Conservation (phyloP, 2,113 vertebrate genomes). For the Semnornis frantzii region DNA sequence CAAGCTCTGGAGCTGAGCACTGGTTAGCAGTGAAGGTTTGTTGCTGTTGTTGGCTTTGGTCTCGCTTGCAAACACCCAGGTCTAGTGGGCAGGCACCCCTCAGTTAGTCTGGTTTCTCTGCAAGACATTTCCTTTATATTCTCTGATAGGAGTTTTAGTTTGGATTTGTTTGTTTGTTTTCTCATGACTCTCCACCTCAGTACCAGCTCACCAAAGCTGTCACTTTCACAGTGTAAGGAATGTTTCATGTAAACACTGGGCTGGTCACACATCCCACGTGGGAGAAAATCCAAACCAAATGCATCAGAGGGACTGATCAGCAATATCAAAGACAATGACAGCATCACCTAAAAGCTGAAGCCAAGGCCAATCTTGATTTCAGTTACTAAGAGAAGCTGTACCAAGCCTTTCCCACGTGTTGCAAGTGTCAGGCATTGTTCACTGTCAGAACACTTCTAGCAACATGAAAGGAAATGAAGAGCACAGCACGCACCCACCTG, state of each 20-base stretch:
- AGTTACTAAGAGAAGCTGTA: not conserved
- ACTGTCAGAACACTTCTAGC: not conserved
- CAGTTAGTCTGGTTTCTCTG: not conserved
- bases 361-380: not conserved
- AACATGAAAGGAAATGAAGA: not conserved
- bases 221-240: not conserved
- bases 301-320: not conserved
- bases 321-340: not conserved
- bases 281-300: not conserved
- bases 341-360: not conserved
- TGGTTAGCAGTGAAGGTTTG: not conserved
- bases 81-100: not conserved
- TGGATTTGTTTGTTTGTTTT: not conserved
- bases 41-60: not conserved
- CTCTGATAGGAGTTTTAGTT: not conserved
- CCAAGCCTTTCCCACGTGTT: not conserved
- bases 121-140: not conserved
- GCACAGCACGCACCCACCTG: not conserved
- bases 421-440: not conserved
- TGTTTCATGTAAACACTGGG: not conserved
- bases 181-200: not conserved
- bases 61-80: not conserved
- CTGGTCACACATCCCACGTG: not conserved
- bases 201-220: not conserved
- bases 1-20: not conserved